Evolutionary conservation across 1,140 invertebrate species (phyloP).

Genomic region (Coptotermes formosanus): DNA sequence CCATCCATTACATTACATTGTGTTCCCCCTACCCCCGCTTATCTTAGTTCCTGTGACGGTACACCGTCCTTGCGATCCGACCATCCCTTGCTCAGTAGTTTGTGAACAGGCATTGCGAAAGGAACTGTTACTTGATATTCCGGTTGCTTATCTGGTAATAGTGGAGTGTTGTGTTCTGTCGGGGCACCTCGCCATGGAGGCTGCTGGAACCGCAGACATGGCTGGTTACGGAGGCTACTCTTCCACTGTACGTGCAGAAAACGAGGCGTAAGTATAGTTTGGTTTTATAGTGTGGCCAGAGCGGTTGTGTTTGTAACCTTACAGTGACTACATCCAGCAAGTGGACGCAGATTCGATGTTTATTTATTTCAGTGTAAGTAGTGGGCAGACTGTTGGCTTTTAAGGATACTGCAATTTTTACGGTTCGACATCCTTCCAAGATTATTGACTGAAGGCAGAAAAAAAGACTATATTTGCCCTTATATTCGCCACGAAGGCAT

Average conservation of each 20-base stretch:
- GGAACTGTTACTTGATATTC: background rate
- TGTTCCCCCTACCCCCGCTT: background rate
- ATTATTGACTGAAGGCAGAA: too few relatives aligned
- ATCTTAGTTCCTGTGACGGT: background rate
- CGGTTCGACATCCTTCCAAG: too few relatives aligned
- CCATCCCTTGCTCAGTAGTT: slow-evolving; percentile 6
- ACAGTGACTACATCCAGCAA: too few relatives aligned
- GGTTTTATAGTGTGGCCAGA: too few relatives aligned
- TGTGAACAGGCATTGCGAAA: background rate
- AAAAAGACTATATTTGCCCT: too few relatives aligned
- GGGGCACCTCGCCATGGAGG: background rate
- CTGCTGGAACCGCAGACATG: background rate
- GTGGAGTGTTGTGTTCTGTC: background rate
- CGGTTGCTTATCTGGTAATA: background rate
- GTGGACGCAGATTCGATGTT: too few relatives aligned
- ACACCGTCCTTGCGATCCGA: background rate
- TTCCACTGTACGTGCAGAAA: background rate
- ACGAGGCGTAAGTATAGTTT: background rate
- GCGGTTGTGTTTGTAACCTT: too few relatives aligned
- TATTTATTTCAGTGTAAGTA: too few relatives aligned
- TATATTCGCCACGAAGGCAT: too few relatives aligned
- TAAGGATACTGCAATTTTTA: too few relatives aligned
- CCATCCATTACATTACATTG: background rate
- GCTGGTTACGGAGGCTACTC: background rate
- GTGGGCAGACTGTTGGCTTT: too few relatives aligned